phyloP scores from a whole-genome alignment of 2,888 invertebrate genomes.

The Lasius platythorax region DNA sequence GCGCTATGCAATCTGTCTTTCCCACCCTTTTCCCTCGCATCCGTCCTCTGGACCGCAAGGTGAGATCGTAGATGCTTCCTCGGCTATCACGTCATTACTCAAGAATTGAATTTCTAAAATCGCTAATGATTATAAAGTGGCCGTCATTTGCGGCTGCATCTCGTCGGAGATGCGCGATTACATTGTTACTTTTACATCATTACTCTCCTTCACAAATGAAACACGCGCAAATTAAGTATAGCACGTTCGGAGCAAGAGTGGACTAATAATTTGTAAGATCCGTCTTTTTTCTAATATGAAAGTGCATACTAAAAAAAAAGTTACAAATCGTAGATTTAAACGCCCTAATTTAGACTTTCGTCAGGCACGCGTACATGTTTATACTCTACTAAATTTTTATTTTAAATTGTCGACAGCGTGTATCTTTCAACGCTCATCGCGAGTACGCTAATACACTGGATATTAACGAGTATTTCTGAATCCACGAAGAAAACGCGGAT shows the following conservation, averaged over 20 bases:
- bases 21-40: not conserved
- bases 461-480: slow-evolving; percentile 9
- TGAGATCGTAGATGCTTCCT: slow-evolving; percentile 21
- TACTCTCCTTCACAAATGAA: not conserved
- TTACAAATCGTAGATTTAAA: not conserved
- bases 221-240: not conserved
- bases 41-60: slow-evolving; percentile 29
- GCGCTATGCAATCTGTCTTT: slow-evolving; percentile 32
- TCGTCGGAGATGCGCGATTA: slow-evolving; percentile 4
- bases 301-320: not conserved
- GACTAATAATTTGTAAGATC: not conserved
- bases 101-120: slow-evolving; percentile 41
- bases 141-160: slow-evolving; percentile 40
- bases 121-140: slow-evolving; percentile 59
- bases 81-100: slow-evolving; percentile 20
- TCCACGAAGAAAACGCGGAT: not conserved
- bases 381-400: not conserved
- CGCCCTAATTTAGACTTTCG: not conserved
- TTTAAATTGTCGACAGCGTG: not conserved
- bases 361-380: not conserved
- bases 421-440: not conserved
- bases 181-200: slow-evolving; percentile 9
- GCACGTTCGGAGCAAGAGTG: no score
- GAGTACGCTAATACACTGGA: not conserved
- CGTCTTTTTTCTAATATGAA: not conserved